Percentiles rank a stretch among this genome's conserved stretches.
These are phyloP conservation scores for Knipowitschia caucasica DNA, from an alignment of 2,797 vertebrate genomes.

Conservation along the genomic window DNA sequence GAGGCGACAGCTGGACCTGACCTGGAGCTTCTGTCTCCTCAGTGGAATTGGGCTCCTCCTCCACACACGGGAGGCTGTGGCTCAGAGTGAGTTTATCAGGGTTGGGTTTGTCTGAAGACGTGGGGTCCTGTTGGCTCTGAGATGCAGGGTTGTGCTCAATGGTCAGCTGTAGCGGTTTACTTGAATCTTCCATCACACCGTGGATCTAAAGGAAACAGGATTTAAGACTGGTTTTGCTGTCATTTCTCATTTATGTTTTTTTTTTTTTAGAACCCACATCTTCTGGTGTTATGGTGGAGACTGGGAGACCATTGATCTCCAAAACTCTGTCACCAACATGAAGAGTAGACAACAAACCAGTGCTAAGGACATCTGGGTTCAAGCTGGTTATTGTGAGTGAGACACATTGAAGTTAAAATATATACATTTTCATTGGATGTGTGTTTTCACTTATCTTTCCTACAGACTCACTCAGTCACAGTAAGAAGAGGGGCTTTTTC, in stretches of 20 bases:
- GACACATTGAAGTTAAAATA: neutral
- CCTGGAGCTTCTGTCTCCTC: slow-evolving; percentile 60
- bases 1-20: slow-evolving; percentile 45
- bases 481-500: slow-evolving; percentile 65
- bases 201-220: slow-evolving; percentile 76
- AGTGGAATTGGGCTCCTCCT: slow-evolving; percentile 59
- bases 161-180: slow-evolving; percentile 88
- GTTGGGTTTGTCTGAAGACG: slow-evolving; percentile 25
- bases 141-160: slow-evolving; percentile 86
- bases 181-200: slow-evolving; percentile 86
- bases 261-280: slow-evolving; percentile 72
- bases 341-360: slow-evolving; percentile 86
- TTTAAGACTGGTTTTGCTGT: neutral
- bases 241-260: neutral
- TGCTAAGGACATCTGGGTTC: slow-evolving; percentile 78
- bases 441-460: neutral
- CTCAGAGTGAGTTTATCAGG: slow-evolving; percentile 34
- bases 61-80: slow-evolving; percentile 58
- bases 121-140: slow-evolving; percentile 23
- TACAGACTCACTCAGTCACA: slow-evolving; percentile 82
- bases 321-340: slow-evolving; percentile 88
- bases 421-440: neutral
- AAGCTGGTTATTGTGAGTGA: slow-evolving; percentile 71
- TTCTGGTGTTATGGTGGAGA: slow-evolving; percentile 81
- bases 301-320: slow-evolving; percentile 91